Evolutionary conservation across 2,888 invertebrate genomes (phyloP).

Genomic region (Hipparchia semele): DNA sequence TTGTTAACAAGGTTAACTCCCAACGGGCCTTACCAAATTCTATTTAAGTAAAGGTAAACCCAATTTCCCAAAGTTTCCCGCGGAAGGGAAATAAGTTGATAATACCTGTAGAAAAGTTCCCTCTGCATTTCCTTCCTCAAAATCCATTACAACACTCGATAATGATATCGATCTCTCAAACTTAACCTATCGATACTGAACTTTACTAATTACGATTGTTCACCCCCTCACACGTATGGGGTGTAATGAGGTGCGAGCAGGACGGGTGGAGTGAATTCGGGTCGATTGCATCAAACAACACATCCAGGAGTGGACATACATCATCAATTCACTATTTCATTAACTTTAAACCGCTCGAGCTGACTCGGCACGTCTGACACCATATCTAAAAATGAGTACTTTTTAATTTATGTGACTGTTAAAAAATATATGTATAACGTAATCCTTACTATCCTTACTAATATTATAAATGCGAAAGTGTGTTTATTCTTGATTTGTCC

Average conservation of each 20-base stretch:
- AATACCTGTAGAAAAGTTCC: constrained; percentile 19
- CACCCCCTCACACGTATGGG: constrained; percentile 42
- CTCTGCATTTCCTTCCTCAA: constrained; percentile 28
- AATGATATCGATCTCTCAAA: constrained; percentile 46
- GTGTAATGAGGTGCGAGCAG: constrained; percentile 32
- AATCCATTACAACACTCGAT: constrained; percentile 32
- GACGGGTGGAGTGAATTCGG: constrained; percentile 40
- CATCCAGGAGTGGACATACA: neutral
- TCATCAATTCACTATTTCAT: neutral
- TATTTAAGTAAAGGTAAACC: neutral
- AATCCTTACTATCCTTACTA: no score
- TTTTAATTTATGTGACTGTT: no score
- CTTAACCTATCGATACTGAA: constrained; percentile 61
- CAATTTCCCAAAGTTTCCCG: neutral
- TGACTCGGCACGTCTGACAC: no score
- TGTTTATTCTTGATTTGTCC: no score
- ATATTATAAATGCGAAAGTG: no score
- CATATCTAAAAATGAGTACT: no score
- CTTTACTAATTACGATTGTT: constrained; percentile 49
- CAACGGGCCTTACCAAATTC: neutral
- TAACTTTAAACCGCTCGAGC: neutral
- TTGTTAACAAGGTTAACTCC: neutral
- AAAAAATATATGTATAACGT: no score
- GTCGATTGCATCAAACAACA: constrained; percentile 48
- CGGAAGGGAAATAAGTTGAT: constrained; percentile 11